Evolutionary conservation across 1,140 invertebrate species (phyloP).

Genomic region (Diuraphis noxia): DNA sequence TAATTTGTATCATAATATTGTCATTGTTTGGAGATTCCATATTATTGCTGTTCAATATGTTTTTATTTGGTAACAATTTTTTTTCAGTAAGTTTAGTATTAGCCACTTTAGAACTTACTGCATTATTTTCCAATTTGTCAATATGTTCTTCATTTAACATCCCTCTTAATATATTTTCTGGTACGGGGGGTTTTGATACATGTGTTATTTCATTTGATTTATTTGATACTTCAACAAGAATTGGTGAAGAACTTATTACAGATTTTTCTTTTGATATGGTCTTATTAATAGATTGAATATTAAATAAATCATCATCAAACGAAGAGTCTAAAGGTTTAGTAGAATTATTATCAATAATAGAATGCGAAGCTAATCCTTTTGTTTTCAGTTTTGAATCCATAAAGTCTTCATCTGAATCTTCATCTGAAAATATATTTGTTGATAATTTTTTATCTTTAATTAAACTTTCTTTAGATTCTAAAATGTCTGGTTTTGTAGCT

Average conservation of each 20-base stretch:
- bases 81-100: neutral
- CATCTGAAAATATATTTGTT: slow-evolving; percentile 11
- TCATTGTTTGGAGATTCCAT: neutral
- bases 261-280: neutral
- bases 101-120: neutral
- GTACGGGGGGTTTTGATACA: neutral
- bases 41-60: neutral
- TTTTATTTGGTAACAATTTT: neutral
- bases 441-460: neutral
- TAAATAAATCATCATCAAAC: slow-evolving; percentile 50
- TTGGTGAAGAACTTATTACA: too few relatives aligned
- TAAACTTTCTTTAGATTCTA: neutral
- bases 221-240: neutral
- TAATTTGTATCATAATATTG: neutral
- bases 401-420: slow-evolving; percentile 31
- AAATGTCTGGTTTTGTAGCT: neutral
- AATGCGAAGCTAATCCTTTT: neutral
- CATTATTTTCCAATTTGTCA: neutral
- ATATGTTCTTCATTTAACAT: neutral
- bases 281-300: neutral
- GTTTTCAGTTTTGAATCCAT: neutral
- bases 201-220: neutral
- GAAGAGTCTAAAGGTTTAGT: slow-evolving; percentile 14
- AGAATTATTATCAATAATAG: neutral
- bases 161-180: neutral